phyloP scores from a whole-genome alignment of 2,113 vertebrate species.

The Tympanuchus pallidicinctus region DNA sequence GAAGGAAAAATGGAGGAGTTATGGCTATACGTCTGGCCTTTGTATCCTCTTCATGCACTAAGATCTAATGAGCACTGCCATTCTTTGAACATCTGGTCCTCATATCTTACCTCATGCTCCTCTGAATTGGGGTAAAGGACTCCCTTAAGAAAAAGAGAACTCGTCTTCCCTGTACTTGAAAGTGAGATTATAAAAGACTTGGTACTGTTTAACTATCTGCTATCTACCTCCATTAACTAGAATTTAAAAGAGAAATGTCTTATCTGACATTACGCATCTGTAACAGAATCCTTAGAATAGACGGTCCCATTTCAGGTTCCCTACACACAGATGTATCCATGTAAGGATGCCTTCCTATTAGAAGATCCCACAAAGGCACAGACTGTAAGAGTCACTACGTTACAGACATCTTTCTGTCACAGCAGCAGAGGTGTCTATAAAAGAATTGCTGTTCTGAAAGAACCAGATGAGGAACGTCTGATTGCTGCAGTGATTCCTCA shows the following conservation, averaged over 20 bases:
- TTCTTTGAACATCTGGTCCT: neutral
- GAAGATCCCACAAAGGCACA: neutral
- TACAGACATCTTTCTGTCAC: neutral
- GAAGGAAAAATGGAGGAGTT: neutral
- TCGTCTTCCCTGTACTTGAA: neutral
- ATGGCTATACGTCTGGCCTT: neutral
- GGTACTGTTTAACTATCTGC: neutral
- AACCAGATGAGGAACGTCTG: neutral
- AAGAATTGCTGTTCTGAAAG: neutral
- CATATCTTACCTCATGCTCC: neutral
- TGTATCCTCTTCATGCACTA: neutral
- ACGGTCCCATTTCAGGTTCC: neutral
- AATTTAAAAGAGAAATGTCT: neutral
- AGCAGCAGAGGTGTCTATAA: neutral
- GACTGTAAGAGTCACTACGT: neutral
- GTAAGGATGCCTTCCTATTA: neutral
- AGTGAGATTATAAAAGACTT: neutral
- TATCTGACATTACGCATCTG: neutral
- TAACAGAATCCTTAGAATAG: neutral
- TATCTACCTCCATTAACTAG: neutral
- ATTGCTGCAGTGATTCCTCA: neutral
- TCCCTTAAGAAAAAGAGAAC: neutral
- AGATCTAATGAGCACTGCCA: neutral
- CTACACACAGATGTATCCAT: neutral
- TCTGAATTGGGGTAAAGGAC: neutral